Base-by-base conservation (phyloP, 2,888 invertebrate species). In the Aphrophora alni region DNA sequence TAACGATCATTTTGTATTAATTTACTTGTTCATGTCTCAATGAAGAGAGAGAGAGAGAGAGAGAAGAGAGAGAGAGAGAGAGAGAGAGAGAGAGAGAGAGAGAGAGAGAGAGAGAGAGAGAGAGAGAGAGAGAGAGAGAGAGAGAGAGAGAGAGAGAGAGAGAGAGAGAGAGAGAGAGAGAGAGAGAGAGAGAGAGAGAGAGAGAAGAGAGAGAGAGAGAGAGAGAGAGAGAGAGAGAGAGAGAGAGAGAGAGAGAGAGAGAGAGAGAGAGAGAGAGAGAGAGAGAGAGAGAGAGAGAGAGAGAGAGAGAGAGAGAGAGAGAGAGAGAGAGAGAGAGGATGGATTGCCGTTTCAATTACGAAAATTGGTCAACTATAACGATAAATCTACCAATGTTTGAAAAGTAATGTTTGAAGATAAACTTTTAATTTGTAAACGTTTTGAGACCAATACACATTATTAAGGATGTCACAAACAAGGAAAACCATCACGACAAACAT, bases 71-170 rank as follows among this genome's bases (percentile, higher is more conserved):
- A 38, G 38, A 38, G 38, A 38, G 38, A 38, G 38, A 38, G 38
- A 72, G 28, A 25, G 28, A 28, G 73, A 72, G 38, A 75, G 75
- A 75, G 75, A 75, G 75, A 28, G 76, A 25, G 69, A 44, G 80
- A 51, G 68, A 75, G 75, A 59, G 79, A 75, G 75, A 26, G 80
- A 76, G 59, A 75, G 75, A 79, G 75, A 80, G 75, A 76, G 80
- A 75, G 80, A 74, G 80, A 28, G 75, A 51, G 78, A 76, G 80
- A 80, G 75, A 80, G 75, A 80, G 69, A 38, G 80, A 75, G 75
- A 80, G 75, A 75, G 80, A 51, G 68, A 76, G 75, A 28, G 69
- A 59, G 80, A 80, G 75, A 75, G 75, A 51, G 75, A 59, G 75
- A 51, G 28, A n/a, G 80, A 21, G 75, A 68, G 75, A 68, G 74